phyloP scores from a whole-genome alignment of 2,888 invertebrate species.

The Liodrosophila aerea region DNA sequence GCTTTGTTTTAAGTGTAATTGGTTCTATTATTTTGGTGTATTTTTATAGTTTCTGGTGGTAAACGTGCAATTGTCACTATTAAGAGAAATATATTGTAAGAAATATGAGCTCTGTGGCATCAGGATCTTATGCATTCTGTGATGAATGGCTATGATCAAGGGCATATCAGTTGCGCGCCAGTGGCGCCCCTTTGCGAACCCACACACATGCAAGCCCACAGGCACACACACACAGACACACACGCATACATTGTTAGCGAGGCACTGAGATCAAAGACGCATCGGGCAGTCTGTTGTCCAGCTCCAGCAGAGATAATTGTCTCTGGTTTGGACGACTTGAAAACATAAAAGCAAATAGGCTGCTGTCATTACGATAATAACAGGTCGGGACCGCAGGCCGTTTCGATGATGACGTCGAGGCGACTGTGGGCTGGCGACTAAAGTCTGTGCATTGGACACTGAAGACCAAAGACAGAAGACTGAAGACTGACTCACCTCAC shows the following conservation, averaged over 20 bases:
- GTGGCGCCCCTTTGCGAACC: conserved; percentile 35
- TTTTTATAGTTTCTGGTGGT: too few species aligned
- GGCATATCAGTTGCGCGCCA: conserved; percentile 41
- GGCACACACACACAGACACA: conserved; percentile 4
- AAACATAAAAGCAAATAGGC: conserved; percentile 79
- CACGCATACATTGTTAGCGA: conserved; percentile 2
- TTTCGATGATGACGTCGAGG: conserved; percentile 46
- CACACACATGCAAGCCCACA: conserved; percentile 4
- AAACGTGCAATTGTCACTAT: too few species aligned
- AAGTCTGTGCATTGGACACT: conserved; percentile 15
- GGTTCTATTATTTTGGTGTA: too few species aligned
- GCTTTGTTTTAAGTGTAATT: too few species aligned
- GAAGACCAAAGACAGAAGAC: conserved; percentile 17
- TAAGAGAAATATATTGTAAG: too few species aligned
- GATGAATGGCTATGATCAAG: conserved; percentile 51
- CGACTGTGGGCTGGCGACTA: conserved; percentile 9
- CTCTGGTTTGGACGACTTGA: conserved; percentile 60
- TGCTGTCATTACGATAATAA: conserved; percentile 79
- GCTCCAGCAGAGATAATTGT: conserved; percentile 70
- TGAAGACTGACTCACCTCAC: conserved; percentile 49
- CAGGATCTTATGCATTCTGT: background rate
- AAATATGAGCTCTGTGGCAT: too few species aligned
- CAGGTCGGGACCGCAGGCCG: conserved; percentile 73
- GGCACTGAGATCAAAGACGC: conserved; percentile 34
- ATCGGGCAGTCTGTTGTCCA: conserved; percentile 42